Conservation (phyloP, 1,140 invertebrate genomes). For the Drosophila elegans region DNA sequence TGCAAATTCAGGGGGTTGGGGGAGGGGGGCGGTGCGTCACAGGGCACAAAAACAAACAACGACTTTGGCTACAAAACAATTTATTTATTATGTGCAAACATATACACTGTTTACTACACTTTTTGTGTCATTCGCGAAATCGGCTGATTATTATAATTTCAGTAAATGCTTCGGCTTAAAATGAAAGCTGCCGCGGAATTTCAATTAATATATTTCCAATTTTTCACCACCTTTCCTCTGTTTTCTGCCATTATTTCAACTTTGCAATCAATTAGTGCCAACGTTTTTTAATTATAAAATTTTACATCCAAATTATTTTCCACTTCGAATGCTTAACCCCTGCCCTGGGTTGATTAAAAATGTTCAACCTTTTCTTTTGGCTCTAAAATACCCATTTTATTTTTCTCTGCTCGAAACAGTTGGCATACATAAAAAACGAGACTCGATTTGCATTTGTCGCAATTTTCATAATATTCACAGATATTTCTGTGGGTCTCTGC, state of each 20-base stretch:
- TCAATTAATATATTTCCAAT: constrained; percentile 66
- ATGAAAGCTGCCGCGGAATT: constrained; percentile 60
- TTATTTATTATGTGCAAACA: constrained; percentile 69
- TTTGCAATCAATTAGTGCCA: constrained; percentile 60
- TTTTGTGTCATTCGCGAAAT: constrained; percentile 17
- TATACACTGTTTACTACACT: constrained; percentile 49
- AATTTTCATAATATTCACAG: constrained; percentile 53
- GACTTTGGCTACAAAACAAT: constrained; percentile 37
- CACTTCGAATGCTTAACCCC: constrained; percentile 6
- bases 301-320: constrained; percentile 26
- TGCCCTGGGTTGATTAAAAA: constrained; percentile 35
- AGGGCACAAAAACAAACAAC: constrained; percentile 11
- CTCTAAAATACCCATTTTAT: constrained; percentile 9
- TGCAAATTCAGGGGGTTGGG: constrained; percentile 55
- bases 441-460: constrained; percentile 68
- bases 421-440: constrained; percentile 50
- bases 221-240: constrained; percentile 14
- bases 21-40: constrained; percentile 14
- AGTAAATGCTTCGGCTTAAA: constrained; percentile 50
- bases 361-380: constrained; percentile 10
- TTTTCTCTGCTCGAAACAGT: constrained; percentile 42
- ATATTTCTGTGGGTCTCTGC: constrained; percentile 30
- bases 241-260: constrained; percentile 12
- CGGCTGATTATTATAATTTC: constrained; percentile 65
- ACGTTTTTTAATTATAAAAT: constrained; percentile 60